A percentile compares a stretch with the other conserved stretches of the same genome.
These are phyloP conservation scores for Parotia lawesii DNA, from an alignment of 2,113 vertebrate species.

Conservation along the genomic window DNA sequence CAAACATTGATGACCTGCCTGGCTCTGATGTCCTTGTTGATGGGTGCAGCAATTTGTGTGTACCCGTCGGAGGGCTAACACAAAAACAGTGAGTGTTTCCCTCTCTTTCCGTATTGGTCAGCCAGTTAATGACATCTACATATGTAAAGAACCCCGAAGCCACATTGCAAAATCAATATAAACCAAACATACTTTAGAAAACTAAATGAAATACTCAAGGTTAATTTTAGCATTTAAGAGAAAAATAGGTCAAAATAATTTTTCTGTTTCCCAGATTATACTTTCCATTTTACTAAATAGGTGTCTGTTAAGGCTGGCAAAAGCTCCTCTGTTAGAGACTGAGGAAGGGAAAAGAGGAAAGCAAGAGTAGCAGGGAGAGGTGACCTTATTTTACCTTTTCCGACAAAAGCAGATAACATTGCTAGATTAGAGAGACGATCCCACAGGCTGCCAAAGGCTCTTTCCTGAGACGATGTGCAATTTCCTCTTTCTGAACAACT, in stretches of 20 bases:
- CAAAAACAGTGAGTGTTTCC: neutral
- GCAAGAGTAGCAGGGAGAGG: neutral
- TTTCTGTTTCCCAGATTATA: neutral
- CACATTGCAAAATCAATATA: constrained; percentile 45
- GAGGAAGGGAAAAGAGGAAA: neutral
- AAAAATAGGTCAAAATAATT: neutral
- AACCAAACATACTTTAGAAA: constrained; percentile 46
- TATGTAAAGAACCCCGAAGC: constrained; percentile 10
- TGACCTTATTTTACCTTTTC: constrained; percentile 10
- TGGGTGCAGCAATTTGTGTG: neutral
- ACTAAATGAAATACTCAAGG: constrained; percentile 9
- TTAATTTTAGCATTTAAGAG: constrained; percentile 36
- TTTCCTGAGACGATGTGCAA: neutral
- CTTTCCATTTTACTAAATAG: neutral
- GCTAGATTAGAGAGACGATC: neutral
- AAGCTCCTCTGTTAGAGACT: neutral
- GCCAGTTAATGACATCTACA: constrained; percentile 3
- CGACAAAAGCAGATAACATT: neutral
- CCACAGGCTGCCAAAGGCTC: neutral
- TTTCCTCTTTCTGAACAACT: neutral
- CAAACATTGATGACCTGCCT: neutral
- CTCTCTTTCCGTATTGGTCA: neutral
- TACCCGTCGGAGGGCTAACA: neutral
- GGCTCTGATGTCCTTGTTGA: neutral
- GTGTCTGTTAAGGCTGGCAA: neutral